phyloP scores from a whole-genome alignment of 2,888 invertebrate genomes.

The Ichneumoninae sp. region DNA sequence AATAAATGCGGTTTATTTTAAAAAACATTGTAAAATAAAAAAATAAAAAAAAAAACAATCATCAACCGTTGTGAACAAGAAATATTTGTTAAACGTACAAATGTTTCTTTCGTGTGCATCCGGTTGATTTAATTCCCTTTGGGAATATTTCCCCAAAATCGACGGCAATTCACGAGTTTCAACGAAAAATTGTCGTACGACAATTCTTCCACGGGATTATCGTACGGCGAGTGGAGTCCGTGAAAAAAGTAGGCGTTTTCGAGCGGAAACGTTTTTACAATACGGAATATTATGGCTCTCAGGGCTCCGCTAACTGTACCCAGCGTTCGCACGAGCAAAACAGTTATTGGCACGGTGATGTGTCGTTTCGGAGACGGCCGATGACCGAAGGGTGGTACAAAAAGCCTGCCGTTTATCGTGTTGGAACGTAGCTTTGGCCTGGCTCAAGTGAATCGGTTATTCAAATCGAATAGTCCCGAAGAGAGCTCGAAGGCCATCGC shows the following conservation, averaged over 20 bases:
- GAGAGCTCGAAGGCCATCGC: constrained; percentile 44
- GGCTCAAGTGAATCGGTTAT: constrained; percentile 61
- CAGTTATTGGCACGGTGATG: neutral
- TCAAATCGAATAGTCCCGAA: constrained; percentile 72
- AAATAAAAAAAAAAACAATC: too few relatives aligned
- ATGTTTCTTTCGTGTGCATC: neutral
- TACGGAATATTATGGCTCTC: constrained; percentile 74
- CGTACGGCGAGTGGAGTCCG: neutral
- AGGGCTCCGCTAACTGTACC: neutral
- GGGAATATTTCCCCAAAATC: constrained; percentile 27
- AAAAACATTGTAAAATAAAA: too few relatives aligned
- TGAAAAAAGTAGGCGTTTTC: constrained; percentile 57
- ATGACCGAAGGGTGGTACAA: neutral
- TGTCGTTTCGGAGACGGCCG: constrained; percentile 10
- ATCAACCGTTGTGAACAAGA: too few relatives aligned
- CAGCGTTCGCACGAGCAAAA: neutral
- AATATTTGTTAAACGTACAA: too few relatives aligned
- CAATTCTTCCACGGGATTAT: constrained; percentile 31
- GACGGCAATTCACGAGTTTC: constrained; percentile 20
- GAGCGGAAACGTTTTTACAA: constrained; percentile 79
- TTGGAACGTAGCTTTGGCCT: neutral
- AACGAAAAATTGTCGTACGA: constrained; percentile 13
- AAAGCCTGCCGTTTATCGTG: neutral
- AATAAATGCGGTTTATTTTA: too few relatives aligned
- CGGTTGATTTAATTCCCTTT: constrained; percentile 1